Percentiles rank a stretch among this genome's conserved stretches.
These are phyloP conservation scores for Melanerpes formicivorus DNA, from an alignment of 2,113 vertebrate species.

Conservation along the genomic window DNA sequence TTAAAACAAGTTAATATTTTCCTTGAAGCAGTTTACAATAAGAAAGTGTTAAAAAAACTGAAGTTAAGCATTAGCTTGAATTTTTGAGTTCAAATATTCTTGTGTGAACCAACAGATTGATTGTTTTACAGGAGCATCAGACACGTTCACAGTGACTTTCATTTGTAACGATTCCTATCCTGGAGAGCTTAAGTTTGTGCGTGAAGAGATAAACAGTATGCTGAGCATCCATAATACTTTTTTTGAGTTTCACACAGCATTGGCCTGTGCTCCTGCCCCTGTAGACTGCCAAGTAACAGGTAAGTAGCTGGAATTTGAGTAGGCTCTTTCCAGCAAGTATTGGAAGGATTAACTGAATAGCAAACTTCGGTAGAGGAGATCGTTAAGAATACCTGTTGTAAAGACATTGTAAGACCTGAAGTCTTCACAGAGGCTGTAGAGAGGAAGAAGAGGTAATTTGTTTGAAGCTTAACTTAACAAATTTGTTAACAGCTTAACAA, in stretches of 20 bases:
- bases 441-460: background rate
- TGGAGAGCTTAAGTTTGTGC: constrained; percentile 76
- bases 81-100: background rate
- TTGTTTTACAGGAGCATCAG: constrained; percentile 75
- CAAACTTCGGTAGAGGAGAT: background rate
- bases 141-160: constrained; percentile 86
- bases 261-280: constrained; percentile 88
- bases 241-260: constrained; percentile 89
- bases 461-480: background rate
- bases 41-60: background rate
- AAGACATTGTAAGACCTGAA: background rate
- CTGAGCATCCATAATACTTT: constrained; percentile 78
- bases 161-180: constrained; percentile 84
- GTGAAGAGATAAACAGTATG: constrained; percentile 79
- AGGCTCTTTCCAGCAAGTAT: background rate
- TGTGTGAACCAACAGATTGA: background rate
- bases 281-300: constrained; percentile 90
- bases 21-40: background rate
- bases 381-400: background rate
- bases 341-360: background rate
- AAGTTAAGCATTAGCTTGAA: background rate
- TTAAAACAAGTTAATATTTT: background rate
- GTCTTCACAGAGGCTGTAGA: background rate
- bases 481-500: too few species aligned
- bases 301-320: constrained; percentile 22